phyloP scores from a whole-genome alignment of 2,888 invertebrate genomes.

The Seira sanloemensis region DNA sequence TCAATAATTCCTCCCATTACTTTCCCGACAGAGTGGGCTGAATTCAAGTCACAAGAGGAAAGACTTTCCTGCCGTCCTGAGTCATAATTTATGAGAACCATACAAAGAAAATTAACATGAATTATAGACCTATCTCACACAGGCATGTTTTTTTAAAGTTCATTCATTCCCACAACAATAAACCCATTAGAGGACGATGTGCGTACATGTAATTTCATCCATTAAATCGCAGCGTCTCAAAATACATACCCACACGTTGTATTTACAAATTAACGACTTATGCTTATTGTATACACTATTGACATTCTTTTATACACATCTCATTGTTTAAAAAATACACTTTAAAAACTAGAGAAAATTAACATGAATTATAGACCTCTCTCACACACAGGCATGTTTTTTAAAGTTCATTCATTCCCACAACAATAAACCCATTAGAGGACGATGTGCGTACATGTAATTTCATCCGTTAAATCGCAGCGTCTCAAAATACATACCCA shows the following conservation, averaged over 20 bases:
- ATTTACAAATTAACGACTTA: slow-evolving; percentile 11
- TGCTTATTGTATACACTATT: no score
- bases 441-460: background rate
- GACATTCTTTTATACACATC: slow-evolving; percentile 17
- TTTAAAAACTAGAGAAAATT: background rate
- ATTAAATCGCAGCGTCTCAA: background rate
- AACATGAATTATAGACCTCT: background rate
- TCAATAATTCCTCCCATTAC: no score
- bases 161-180: slow-evolving; percentile 18
- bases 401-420: slow-evolving; percentile 16
- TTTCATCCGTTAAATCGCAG: background rate
- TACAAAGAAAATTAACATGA: background rate
- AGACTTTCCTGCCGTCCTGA: no score
- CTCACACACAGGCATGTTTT: background rate
- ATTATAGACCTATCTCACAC: background rate
- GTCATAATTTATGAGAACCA: no score
- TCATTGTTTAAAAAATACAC: background rate
- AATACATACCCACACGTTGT: no score
- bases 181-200: slow-evolving; percentile 1
- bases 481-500: background rate
- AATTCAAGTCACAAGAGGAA: no score
- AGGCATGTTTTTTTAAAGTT: background rate
- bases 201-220: background rate
- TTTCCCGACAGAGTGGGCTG: no score
- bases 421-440: slow-evolving; percentile 13